Evolutionary conservation across 2,113 vertebrate species (phyloP), one percentile per base, ranked within the genome.

Genomic region (Phaetusa simplex): DNA sequence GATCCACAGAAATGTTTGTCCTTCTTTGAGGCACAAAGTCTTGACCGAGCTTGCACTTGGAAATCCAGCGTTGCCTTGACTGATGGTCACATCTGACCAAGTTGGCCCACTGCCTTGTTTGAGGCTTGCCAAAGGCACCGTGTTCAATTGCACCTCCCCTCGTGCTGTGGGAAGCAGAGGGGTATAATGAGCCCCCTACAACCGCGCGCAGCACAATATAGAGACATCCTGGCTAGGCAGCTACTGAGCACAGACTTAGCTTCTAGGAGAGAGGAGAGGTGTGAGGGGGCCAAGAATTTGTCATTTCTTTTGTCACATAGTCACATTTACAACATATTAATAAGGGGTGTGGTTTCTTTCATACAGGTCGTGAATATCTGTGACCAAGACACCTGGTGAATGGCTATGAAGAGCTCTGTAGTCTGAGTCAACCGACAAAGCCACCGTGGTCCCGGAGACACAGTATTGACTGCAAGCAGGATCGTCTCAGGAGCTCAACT

Each of bases 11-110:
- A 79, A 23, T 59, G 40, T 79, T 87, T 96, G 91, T 59, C 69
- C 67, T 90, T 50, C 49, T 84, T 45, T 74, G 86, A 16, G 64
- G 56, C 55, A n/a, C 47, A 59, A 72, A 85, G 32, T 67, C 73
- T 59, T 47, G 62, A 84, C 43, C 61, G 24, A 82, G 34, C 36
- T 72, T 65, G 71, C 47, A 12, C 2, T 87, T 84, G 89, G 77
- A 71, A 82, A 62, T 82, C 65, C 77, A 69, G 24, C 0, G 0
- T 94, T 80, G 65, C 69, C 89, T 86, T 96, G 96, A 96, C 47
- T 91, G 95, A 96, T 97, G 84, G 93, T 93, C 23, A 1, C 96
- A 93, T 62, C 78, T 96, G 96, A 88, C 78, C 66, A 40, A 12
- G 45, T 8, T 97, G 96, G 91, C 95, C 66, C 30, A 0, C 7